Base-by-base conservation (phyloP, 2,888 invertebrate genomes). In the Brassicogethes aeneus region DNA sequence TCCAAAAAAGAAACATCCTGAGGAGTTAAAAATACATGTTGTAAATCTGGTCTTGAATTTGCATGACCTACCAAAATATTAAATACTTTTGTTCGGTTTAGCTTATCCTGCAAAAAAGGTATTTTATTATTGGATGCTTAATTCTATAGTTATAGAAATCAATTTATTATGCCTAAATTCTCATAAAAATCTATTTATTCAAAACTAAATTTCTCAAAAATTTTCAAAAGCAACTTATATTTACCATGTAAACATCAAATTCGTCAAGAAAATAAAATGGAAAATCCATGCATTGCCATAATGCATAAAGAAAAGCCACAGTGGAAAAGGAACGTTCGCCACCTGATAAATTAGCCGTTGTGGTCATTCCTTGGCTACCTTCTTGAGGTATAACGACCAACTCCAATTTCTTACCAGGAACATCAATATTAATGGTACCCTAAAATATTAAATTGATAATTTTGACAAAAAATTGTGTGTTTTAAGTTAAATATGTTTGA, bases 281-380 rank as follows among this genome's bases (percentile, higher is more conserved):
- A 57, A 90, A 79, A 59, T 87, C 83, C 59, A 91, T 86, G 50
- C 85, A 85, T 44, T 89, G 85, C 97, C 97, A 97, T 17, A 97
- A 74, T 17, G 95, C 80, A 68, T 95, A 79, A 50, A 97, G 78
- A 65, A 96, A 89, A 23, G 92, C 89, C 7, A 95, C 87, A 0
- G 95, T 96, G n/a, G 92, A 83, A 70, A 87, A 97, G 2, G 93
- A 93, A 41, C 93, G 77, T 71, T 97, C 97, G 3, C 97, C 97
- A 30, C 97, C 97, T 1, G 94, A 95, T 48, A 97, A 73, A 47
- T 87, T 80, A 36, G 77, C 71, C 1, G 82, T 73, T 45, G 72
- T 74, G 10, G 71, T 73, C 1, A 62, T 61, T 3, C 69, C 65
- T 44, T 70, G 68, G 2, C 66, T 65, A 16, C 72, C 71, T 43